phyloP scores from a whole-genome alignment of 2,797 vertebrate species.

The Rhyacichthys aspro region DNA sequence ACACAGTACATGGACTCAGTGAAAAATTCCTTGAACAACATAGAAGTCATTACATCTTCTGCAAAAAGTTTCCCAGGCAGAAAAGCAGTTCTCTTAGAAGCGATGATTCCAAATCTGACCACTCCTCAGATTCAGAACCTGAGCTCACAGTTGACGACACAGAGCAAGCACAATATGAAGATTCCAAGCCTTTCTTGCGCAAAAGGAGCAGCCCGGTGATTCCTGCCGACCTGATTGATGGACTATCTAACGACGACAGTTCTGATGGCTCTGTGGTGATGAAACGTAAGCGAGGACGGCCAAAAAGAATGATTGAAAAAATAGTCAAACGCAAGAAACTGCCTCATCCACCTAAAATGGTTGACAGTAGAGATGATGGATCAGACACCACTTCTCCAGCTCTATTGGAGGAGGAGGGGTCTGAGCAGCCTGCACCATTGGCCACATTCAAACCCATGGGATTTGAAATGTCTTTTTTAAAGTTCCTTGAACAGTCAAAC shows the following conservation, averaged over 20 bases:
- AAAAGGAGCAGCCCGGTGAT: constrained; percentile 60
- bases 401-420: constrained; percentile 72
- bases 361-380: constrained; percentile 69
- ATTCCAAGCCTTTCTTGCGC: constrained; percentile 72
- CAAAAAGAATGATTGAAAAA: constrained; percentile 63
- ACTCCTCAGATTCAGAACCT: constrained; percentile 73
- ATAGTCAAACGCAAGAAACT: constrained; percentile 63
- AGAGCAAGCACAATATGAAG: constrained; percentile 54
- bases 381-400: constrained; percentile 77
- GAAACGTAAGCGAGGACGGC: constrained; percentile 81
- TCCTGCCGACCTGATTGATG: constrained; percentile 52
- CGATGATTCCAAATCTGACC: constrained; percentile 79
- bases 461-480: constrained; percentile 95
- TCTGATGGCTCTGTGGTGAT: constrained; percentile 66
- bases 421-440: constrained; percentile 81
- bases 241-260: constrained; percentile 64
- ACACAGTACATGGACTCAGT: constrained; percentile 93
- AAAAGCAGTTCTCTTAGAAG: constrained; percentile 76
- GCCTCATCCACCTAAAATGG: constrained; percentile 42
- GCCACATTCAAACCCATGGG: constrained; percentile 96
- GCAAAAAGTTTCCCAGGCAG: constrained; percentile 83
- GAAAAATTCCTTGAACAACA: constrained; percentile 92
- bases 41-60: constrained; percentile 91
- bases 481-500: constrained; percentile 94
- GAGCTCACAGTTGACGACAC: constrained; percentile 52